phyloP scores from a whole-genome alignment of 2,888 invertebrate species.

The Doris montereyensis region DNA sequence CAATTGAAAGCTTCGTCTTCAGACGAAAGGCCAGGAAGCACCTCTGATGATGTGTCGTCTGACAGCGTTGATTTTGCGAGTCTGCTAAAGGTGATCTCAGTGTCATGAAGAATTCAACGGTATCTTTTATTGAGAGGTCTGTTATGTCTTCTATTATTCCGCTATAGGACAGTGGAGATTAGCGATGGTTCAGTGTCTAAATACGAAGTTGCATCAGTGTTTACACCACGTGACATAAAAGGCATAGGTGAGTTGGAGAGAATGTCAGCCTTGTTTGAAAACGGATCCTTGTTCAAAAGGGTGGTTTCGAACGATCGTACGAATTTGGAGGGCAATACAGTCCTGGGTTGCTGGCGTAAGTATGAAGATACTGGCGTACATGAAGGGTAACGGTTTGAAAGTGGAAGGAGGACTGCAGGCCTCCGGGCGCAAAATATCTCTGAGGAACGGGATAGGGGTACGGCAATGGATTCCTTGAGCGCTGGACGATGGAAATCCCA shows the following conservation, averaged over 20 bases:
- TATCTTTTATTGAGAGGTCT: conserved; percentile 39
- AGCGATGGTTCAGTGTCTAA: neutral
- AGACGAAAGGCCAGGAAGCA: no score
- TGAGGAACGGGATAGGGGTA: conserved; percentile 20
- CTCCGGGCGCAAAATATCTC: no score
- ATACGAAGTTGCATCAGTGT: neutral
- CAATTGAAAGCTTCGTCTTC: no score
- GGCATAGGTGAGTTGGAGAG: no score
- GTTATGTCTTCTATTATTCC: conserved; percentile 31
- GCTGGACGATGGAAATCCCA: conserved; percentile 29
- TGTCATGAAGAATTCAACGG: conserved; percentile 38
- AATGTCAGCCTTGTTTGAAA: no score
- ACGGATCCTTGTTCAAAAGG: no score
- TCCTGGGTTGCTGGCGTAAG: neutral
- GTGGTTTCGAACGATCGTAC: conserved; percentile 23
- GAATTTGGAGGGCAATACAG: conserved; percentile 31
- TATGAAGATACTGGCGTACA: no score
- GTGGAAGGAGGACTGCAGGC: no score
- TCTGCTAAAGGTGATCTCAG: conserved; percentile 36
- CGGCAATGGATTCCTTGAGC: conserved; percentile 29
- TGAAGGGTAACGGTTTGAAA: no score
- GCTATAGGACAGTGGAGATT: neutral
- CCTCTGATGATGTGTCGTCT: no score
- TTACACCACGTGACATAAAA: no score
- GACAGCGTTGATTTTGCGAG: no score